Conservation (phyloP, 2,888 invertebrate species). For the Gerosis bhagava region DNA sequence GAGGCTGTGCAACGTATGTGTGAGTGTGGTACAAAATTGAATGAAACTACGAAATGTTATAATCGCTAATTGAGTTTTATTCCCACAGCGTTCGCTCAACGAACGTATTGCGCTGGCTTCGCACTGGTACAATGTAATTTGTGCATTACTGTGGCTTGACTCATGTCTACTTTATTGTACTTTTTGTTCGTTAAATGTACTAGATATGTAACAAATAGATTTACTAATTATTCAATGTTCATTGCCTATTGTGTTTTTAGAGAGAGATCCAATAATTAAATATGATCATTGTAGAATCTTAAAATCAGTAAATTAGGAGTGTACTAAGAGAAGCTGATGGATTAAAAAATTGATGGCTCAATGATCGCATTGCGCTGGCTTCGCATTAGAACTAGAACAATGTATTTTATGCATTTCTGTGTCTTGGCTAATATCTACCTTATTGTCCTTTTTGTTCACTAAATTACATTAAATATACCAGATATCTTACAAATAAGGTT, state of each 20-base stretch:
- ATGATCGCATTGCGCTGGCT: constrained; percentile 37
- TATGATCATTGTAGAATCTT: no score
- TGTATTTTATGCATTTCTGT: constrained; percentile 36
- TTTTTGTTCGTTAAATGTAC: constrained; percentile 6
- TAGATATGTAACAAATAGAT: no score
- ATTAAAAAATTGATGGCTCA: no score
- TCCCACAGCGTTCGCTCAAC: constrained; percentile 39
- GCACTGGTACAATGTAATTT: constrained; percentile 34
- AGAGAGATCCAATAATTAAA: no score
- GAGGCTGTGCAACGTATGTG: no score
- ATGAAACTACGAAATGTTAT: constrained; percentile 48
- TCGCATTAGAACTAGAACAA: constrained; percentile 31
- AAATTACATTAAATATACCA: no score
- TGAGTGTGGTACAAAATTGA: constrained; percentile 14
- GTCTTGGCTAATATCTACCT: constrained; percentile 30
- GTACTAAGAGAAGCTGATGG: no score
- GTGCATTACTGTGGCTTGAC: constrained; percentile 35
- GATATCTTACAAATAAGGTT: no score
- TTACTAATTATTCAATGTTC: no score
- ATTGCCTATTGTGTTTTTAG: no score
- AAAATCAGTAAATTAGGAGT: no score
- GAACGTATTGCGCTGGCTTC: constrained; percentile 37
- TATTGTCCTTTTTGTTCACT: constrained; percentile 9
- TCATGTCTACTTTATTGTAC: constrained; percentile 19
- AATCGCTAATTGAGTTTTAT: constrained; percentile 59